Evolutionary conservation across 2,113 vertebrate species (phyloP).

Genomic region (Mustela nigripes): DNA sequence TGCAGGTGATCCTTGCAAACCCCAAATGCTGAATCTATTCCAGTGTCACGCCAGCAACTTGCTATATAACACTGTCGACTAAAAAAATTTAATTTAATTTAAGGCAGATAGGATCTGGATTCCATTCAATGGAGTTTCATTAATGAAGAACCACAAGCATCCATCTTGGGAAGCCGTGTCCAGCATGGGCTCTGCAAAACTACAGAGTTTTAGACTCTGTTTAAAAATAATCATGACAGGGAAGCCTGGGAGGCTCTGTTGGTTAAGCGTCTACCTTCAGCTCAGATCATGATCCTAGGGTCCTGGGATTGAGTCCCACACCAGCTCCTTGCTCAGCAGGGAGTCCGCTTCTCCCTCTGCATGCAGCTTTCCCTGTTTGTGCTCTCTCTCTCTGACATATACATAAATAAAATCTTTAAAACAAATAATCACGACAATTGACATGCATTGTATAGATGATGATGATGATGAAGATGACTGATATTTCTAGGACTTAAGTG

Average conservation of each 20-base stretch:
- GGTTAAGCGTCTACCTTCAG: background rate
- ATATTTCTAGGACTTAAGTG: background rate
- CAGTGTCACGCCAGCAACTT: background rate
- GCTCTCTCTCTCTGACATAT: background rate
- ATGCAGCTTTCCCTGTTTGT: background rate
- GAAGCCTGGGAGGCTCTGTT: fast-evolving
- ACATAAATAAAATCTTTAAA: background rate
- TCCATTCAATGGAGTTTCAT: background rate
- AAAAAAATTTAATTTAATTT: background rate
- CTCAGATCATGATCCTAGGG: background rate
- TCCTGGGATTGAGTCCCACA: background rate
- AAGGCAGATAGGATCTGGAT: background rate
- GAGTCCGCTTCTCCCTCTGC: background rate
- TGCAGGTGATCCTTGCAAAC: conserved; percentile 6
- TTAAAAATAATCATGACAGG: background rate
- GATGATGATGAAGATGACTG: background rate
- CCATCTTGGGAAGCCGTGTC: background rate
- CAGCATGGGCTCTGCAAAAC: background rate
- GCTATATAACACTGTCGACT: background rate
- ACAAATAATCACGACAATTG: background rate
- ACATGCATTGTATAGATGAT: background rate
- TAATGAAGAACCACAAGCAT: background rate
- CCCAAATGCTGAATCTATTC: background rate
- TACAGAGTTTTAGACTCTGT: background rate
- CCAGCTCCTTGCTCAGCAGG: background rate